Evolutionary conservation across 2,888 invertebrate genomes (phyloP), one percentile per base, ranked within the genome.

Genomic region (Litoditis marina): DNA sequence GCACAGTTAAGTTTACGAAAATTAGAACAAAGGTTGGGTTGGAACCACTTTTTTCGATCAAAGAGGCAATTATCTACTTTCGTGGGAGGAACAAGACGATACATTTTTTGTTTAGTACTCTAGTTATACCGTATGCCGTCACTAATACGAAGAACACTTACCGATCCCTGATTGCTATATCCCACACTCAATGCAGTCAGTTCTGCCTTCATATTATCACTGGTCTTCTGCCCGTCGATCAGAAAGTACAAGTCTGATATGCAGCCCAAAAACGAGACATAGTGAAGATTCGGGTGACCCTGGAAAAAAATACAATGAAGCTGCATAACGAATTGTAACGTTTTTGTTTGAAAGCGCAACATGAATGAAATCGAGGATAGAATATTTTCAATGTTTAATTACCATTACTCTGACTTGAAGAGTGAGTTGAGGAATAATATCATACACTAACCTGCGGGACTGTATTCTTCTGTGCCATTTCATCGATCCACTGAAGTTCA

Each of bases 221-320:
- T 57, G 19, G 61, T 54, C 22, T 44, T 46, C 28, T 66, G 58
- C 36, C 59, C 51, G 46, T 69, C 67, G 32, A 46, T 27, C 19
- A 54, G 34, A 31, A 50, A 50, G 50, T 69, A 72, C n/a, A 72
- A 31, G 55, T 72, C 72, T 16, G 67, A 63, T 31, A 72, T 58
- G 44, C 69, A 69, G 8, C 72, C 51, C 44, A 72, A 51, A 49
- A 72, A 69, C 44, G 65, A 63, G 50, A 63, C 67, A 54, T 72
- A 72, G 49, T 72, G 54, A 19, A 65, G 60, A 53, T 59, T 32
- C 6, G 59, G 50, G 11, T 50, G 16, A 32, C 51, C 27, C 59
- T 59, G 27, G 31, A 52, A n/a, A n/a, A n/a, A n/a, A n/a, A n/a
- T n/a, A n/a, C n/a, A n/a, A n/a, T n/a, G n/a, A n/a, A n/a, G n/a